Evolutionary conservation across 1,140 invertebrate genomes (phyloP).

Genomic region (Pseudobourletiella spinata): DNA sequence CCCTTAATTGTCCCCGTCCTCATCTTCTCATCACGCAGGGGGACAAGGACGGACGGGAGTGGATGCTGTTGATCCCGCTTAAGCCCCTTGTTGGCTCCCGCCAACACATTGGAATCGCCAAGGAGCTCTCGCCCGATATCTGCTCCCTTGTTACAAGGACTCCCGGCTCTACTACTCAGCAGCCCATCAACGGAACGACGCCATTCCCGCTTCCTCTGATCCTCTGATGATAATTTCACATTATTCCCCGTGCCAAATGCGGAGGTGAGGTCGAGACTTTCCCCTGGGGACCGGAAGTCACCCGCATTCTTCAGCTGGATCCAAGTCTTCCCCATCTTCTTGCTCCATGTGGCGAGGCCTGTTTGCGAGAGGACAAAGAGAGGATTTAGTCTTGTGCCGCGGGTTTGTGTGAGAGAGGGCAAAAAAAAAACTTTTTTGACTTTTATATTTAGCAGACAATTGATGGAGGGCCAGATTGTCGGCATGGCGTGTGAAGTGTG

Average conservation of each 20-base stretch:
- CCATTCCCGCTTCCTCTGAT: no score
- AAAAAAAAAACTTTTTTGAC: no score
- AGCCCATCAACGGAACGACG: no score
- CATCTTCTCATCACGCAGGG: not conserved
- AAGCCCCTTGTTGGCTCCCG: not conserved
- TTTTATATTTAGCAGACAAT: no score
- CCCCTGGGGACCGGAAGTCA: slow-evolving; percentile 17
- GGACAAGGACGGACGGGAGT: not conserved
- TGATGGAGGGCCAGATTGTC: no score
- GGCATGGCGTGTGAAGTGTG: no score
- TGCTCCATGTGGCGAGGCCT: slow-evolving; percentile 36
- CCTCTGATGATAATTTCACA: not conserved
- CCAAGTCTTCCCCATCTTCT: slow-evolving; percentile 36
- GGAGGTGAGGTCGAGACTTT: not conserved
- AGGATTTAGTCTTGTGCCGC: no score
- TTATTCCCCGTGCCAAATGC: not conserved
- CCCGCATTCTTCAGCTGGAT: slow-evolving; percentile 30
- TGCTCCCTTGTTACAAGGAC: not conserved
- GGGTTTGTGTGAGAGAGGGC: no score
- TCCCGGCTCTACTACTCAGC: no score
- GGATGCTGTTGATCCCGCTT: no score
- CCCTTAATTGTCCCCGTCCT: not conserved
- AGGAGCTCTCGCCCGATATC: not conserved
- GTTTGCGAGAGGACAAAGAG: no score
- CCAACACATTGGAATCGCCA: not conserved